Evolutionary conservation across 2,113 vertebrate genomes (phyloP).

Genomic region (Eonycteris spelaea): DNA sequence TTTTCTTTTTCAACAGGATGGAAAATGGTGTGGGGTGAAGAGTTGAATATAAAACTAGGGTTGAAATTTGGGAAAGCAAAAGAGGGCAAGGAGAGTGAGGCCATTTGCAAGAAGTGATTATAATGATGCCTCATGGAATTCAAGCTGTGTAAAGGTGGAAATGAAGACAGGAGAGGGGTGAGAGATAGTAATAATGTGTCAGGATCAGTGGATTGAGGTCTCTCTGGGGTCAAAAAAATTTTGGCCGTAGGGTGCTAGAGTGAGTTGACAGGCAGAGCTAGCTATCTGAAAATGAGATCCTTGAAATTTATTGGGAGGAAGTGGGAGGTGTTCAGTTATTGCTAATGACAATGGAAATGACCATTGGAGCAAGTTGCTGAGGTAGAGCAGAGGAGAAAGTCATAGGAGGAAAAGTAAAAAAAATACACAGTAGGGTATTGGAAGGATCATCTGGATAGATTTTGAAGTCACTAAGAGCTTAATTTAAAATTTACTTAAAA

Average conservation of each 20-base stretch:
- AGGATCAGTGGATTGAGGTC: not conserved
- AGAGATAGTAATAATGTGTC: not conserved
- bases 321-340: not conserved
- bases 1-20: not conserved
- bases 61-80: constrained; percentile 21
- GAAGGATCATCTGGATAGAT: not conserved
- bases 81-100: not conserved
- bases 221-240: not conserved
- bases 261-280: not conserved
- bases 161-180: not conserved
- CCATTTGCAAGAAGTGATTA: not conserved
- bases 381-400: not conserved
- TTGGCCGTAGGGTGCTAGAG: not conserved
- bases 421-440: not conserved
- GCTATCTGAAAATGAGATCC: not conserved
- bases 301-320: not conserved
- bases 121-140: not conserved
- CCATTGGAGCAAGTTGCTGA: not conserved
- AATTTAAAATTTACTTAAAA: constrained; percentile 11
- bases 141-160: not conserved
- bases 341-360: not conserved
- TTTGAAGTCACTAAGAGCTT: constrained; percentile 26
- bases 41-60: not conserved
- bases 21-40: not conserved
- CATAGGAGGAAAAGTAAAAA: not conserved